Percentiles rank a stretch among this genome's conserved stretches.
These are phyloP conservation scores for Periophthalmus modestus DNA, from an alignment of 2,113 vertebrate species.

Conservation along the genomic window DNA sequence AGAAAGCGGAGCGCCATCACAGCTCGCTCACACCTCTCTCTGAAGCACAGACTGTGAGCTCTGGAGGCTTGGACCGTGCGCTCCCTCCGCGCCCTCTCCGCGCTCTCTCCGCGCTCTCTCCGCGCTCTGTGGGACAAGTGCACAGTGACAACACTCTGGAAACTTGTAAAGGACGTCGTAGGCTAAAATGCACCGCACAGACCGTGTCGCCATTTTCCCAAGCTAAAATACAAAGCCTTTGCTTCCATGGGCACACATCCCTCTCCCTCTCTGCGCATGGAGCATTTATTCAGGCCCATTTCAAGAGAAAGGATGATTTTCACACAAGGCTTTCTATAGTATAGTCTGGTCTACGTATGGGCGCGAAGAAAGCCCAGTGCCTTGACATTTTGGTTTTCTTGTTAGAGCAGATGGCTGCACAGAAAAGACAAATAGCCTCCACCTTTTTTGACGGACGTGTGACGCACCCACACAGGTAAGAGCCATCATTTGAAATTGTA, in stretches of 20 bases:
- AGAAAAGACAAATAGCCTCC: conserved; percentile 44
- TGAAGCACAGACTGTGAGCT: background rate
- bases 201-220: conserved; percentile 73
- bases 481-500: conserved; percentile 73
- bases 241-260: conserved; percentile 39
- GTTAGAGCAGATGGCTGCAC: conserved; percentile 47
- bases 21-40: conserved; percentile 1
- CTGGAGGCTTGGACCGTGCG: conserved; percentile 1
- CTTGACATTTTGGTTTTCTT: conserved; percentile 27
- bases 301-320: background rate
- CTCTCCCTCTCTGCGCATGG: conserved; percentile 14
- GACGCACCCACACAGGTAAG: conserved; percentile 62
- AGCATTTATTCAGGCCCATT: background rate
- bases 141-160: conserved; percentile 17
- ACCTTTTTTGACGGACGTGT: conserved; percentile 65
- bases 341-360: fast-evolving
- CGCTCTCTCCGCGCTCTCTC: no score
- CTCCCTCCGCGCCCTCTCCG: no score
- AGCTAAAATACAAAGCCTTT: conserved; percentile 57
- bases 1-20: conserved; percentile 16
- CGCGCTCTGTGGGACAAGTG: background rate
- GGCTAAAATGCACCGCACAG: conserved; percentile 23
- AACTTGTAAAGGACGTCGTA: conserved; percentile 23
- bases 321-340: fast-evolving
- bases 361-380: background rate